Evolutionary conservation across 2,113 vertebrate species (phyloP).

Genomic region (Ptychochromis oligacanthus): DNA sequence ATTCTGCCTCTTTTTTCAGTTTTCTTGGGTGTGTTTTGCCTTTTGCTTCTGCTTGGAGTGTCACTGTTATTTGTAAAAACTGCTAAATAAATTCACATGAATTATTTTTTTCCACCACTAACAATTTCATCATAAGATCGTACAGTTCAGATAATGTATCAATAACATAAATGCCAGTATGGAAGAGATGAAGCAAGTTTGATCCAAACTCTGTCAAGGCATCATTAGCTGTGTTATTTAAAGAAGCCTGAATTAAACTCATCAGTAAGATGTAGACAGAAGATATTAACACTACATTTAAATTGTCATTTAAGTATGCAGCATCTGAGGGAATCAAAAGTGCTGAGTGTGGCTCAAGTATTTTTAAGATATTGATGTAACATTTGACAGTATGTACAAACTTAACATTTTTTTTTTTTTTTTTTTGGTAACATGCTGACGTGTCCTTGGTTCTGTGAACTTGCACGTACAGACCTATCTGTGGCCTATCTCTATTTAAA

Average conservation of each 20-base stretch:
- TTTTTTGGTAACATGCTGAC: too few species aligned
- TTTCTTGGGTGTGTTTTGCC: background rate
- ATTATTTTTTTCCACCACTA: background rate
- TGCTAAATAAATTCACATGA: background rate
- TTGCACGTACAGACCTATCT: too few species aligned
- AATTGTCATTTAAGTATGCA: accelerated
- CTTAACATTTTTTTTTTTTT: too few species aligned
- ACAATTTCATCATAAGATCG: too few species aligned
- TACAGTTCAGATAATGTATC: too few species aligned
- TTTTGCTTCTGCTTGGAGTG: background rate
- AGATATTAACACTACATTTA: accelerated
- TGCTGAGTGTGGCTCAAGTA: background rate
- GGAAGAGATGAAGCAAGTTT: too few species aligned
- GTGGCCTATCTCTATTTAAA: too few species aligned
- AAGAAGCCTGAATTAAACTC: background rate
- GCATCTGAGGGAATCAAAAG: background rate
- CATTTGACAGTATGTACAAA: too few species aligned
- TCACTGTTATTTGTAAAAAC: background rate
- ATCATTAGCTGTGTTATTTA: background rate
- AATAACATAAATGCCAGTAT: too few species aligned
- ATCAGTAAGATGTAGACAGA: background rate
- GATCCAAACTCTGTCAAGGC: too few species aligned
- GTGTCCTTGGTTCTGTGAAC: too few species aligned
- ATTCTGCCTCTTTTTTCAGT: accelerated
- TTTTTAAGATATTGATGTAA: background rate